Conservation (phyloP, 2,797 vertebrate species). For the Peromyscus melanophrys region DNA sequence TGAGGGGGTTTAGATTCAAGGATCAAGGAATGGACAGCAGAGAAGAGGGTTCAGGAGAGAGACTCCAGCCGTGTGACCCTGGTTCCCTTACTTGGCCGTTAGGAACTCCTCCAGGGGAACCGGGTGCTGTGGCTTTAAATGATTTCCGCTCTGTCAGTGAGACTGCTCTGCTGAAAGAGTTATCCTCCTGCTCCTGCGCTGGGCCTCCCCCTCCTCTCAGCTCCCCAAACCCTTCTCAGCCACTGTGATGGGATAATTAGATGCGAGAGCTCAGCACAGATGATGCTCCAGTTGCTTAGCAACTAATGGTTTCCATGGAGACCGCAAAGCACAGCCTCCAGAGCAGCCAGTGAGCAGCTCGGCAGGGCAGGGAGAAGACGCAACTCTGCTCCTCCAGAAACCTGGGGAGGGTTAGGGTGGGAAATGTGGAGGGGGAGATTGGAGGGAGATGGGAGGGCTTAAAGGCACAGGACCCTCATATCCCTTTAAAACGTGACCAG, state of each 20-base stretch:
- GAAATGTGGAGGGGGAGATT: slow-evolving; percentile 66
- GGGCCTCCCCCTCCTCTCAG: slow-evolving; percentile 85
- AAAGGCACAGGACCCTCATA: slow-evolving; percentile 85
- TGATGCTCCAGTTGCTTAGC: slow-evolving; percentile 95
- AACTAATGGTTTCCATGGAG: slow-evolving; percentile 96
- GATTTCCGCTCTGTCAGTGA: slow-evolving; percentile 85
- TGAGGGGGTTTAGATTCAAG: slow-evolving; percentile 53
- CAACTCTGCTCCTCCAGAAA: slow-evolving; percentile 87
- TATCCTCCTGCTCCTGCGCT: slow-evolving; percentile 85
- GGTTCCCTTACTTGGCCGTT: background rate
- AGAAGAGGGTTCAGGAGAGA: slow-evolving; percentile 25
- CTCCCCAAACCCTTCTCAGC: slow-evolving; percentile 88
- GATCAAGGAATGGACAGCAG: background rate
- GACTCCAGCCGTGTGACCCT: background rate
- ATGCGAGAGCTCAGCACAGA: slow-evolving; percentile 92
- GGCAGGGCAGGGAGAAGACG: slow-evolving; percentile 88
- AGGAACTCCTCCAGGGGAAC: slow-evolving; percentile 60
- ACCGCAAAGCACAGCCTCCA: slow-evolving; percentile 92
- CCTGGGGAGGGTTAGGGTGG: slow-evolving; percentile 83
- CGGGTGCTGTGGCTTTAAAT: slow-evolving; percentile 87
- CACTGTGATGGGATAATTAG: slow-evolving; percentile 92
- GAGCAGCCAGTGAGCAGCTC: slow-evolving; percentile 91
- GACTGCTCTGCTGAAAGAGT: slow-evolving; percentile 86
- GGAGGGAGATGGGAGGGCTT: slow-evolving; percentile 82
- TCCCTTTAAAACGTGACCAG: slow-evolving; percentile 63